Evolutionary conservation across 2,888 invertebrate genomes (phyloP), one percentile per base, ranked within the genome.

Genomic region (Athalia circularis): DNA sequence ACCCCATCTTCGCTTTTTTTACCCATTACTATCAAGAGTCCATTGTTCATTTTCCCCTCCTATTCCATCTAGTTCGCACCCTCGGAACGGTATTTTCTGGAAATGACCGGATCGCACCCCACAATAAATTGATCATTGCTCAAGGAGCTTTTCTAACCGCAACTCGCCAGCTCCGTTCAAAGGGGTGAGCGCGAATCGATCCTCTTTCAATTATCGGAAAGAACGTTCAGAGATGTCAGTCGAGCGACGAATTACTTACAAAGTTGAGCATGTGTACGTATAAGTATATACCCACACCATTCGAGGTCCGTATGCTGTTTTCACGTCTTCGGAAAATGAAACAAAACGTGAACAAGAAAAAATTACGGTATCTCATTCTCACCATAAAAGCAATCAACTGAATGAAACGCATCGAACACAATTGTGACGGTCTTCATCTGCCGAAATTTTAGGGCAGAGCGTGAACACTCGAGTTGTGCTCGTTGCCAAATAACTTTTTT

Each of bases 51-150:
- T 72, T 47, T 72, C 8, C 45, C 43, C 68, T 68, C 57, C n/a
- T 45, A 57, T 57, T 57, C 59, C 57, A 45, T 72, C 72, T 43
- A 13, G 72, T 59, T 72, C 29, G 59, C 72, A 15, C 59, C 72
- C 59, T 72, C 52, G 47, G 45, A 59, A 72, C 9, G 72, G 57
- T 59, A 43, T 72, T 59, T 72, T 43, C 47, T 72, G 59, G 59
- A 72, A 72, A 72, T 72, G 72, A 72, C 72, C 68, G 68, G 54
- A 68, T 52, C 68, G 68, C 68, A 68, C 68, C 72, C 57, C 57
- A 59, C 72, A 59, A 72, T 72, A 72, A 72, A 72, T 72, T 72
- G 57, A 72, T 72, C 72, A 72, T 72, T 72, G 72, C 59, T 59
- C 72, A 72, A 72, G 59, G 72, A 59, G 72, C 59, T 52, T 72